Evolutionary conservation across 2,888 invertebrate genomes (phyloP), one percentile per base, ranked within the genome.

Genomic region (Agonopterix alstromeriana): DNA sequence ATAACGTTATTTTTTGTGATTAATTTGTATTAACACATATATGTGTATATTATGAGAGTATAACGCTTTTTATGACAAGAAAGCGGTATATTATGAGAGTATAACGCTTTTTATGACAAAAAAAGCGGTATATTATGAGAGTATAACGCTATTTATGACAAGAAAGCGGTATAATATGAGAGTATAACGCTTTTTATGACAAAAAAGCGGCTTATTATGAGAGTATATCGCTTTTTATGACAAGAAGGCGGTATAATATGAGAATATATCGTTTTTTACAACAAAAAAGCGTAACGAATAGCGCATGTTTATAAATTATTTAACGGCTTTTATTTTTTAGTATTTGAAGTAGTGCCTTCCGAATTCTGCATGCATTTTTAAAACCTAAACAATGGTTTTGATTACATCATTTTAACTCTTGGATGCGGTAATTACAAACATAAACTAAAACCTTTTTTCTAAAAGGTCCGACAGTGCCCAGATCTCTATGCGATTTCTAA

Each of bases 301-400:
- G 50, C 53, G 53, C 53, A 53, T 49, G 50, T 50, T 44, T 35
- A 50, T 53, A 49, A 53, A 53, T 53, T 51, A 44, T 27, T 27
- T 48, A 48, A 56, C 46, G 49, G 57, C 58, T 63, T 52, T 58
- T 56, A 59, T 66, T 61, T 56, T 55, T 55, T 53, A 51, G 46
- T 54, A 50, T 51, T 57, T 55, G 53, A 59, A 63, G 65, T 76
- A 77, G 80, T 81, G 77, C 77, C 77, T 70, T 67, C 60, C 54
- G 48, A 51, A 42, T 63, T 62, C 63, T 73, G 73, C 71, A 72
- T 75, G 74, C 71, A 71, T 75, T 74, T 69, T 61, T 57, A 55
- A 60, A 52, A 57, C 61, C 61, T 64, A 58, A 63, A 64, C 62
- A 60, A 61, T 66, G 12, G 8, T 10, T 38, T 45, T 11, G 49